Base-by-base conservation (phyloP, 2,888 invertebrate genomes). In the Polietes domitor region DNA sequence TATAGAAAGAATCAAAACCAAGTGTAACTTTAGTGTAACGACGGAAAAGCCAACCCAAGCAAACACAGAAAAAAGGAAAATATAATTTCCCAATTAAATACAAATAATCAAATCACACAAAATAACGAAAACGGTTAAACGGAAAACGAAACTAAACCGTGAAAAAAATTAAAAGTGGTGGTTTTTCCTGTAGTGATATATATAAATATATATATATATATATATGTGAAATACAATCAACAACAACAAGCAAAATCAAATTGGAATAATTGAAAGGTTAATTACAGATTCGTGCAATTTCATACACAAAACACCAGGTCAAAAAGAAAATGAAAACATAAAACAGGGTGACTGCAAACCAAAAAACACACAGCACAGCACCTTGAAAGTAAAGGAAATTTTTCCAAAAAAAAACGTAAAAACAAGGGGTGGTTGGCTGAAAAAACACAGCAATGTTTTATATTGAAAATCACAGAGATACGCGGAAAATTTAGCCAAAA, bases 191-290 rank as follows among this genome's bases (percentile, higher is more conserved):
- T 0, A 61, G 65, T 37, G 55, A 37, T n/a, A n/a, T n/a, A n/a
- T n/a, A n/a, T n/a, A 41, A 61, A 41, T 71, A 58, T 17, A 17
- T 72, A 24, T 3, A 21, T n/a, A n/a, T n/a, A n/a, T n/a, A n/a
- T n/a, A 50, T 17, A n/a, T 70, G 58, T 65, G 68, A 41, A 68
- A 55, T 74, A 58, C 10, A 73, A n/a, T n/a, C n/a, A n/a, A 73
- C 63, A 81, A 37, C 65, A 19, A 41, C 17, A 15, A 17, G 12
- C 26, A 32, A 76, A 77, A 72, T 77, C 43, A 55, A 83, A 80
- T 80, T 78, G 75, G 55, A 65, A 65, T 65, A 83, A 53, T 65
- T 70, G 43, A 78, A 84, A 84, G 75, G 81, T 81, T 76, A 81
- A 81, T 72, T 80, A 75, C 68, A 68, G 9, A 68, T 68, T 68